Percentiles rank a stretch among this genome's conserved stretches.
phyloP scores from a whole-genome alignment of 2,113 vertebrate genomes.

The Apteryx mantelli region DNA sequence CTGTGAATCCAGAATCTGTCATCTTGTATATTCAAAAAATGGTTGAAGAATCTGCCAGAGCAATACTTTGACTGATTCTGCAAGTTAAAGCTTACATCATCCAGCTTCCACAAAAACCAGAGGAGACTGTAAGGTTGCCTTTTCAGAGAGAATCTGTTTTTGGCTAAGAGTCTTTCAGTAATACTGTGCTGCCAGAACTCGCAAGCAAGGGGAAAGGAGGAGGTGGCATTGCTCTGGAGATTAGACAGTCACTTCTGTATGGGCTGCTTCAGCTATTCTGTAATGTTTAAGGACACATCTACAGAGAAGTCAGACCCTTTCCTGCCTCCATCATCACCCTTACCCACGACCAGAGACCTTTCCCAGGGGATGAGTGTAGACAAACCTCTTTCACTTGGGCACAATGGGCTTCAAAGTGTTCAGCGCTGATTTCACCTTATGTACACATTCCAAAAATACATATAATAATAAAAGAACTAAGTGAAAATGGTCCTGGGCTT shows the following conservation, averaged over 20 bases:
- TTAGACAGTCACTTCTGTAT: neutral
- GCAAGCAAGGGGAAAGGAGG: neutral
- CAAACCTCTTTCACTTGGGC: neutral
- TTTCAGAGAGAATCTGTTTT: neutral
- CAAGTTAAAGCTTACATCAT: neutral
- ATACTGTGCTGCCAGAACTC: neutral
- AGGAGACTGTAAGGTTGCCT: accelerated
- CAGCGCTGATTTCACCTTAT: neutral
- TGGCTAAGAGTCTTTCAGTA: neutral
- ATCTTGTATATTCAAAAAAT: neutral
- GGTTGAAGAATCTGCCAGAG: neutral
- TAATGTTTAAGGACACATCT: neutral
- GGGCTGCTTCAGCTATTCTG: neutral
- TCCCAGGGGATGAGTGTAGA: neutral
- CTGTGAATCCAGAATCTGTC: neutral
- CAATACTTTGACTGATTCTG: neutral
- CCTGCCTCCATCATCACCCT: neutral
- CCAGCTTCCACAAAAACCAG: neutral
- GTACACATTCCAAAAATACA: neutral
- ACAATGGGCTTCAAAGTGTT: neutral
- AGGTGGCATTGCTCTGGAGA: neutral
- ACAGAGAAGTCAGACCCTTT: neutral
- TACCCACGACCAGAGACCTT: neutral
- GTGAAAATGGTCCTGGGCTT: neutral
- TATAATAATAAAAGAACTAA: neutral